These are phyloP conservation scores for Hypothenemus hampei DNA, from an alignment of 1,140 invertebrate genomes.

Conservation along the genomic window DNA sequence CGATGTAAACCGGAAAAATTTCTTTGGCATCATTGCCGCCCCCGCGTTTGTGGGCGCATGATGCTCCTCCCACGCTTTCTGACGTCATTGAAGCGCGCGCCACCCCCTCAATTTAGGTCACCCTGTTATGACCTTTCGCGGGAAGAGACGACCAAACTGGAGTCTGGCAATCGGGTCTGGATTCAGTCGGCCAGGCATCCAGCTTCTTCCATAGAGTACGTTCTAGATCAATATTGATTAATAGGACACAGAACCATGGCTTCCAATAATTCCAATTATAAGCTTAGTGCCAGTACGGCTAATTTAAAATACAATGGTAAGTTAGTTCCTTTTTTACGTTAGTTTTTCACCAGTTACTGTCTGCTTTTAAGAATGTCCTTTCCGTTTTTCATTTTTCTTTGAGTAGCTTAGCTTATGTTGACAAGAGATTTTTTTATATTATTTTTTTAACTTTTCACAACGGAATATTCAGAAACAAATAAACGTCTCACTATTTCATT, in stretches of 20 bases:
- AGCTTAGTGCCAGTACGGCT: constrained; percentile 37
- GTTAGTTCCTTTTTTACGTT: constrained; percentile 26
- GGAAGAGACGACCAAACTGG: constrained; percentile 31
- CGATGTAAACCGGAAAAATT: constrained; percentile 4
- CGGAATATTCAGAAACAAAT: too few relatives aligned
- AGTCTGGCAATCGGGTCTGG: constrained; percentile 31
- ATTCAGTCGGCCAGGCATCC: constrained; percentile 35
- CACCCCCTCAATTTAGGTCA: constrained; percentile 39
- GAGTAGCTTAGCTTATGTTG: too few relatives aligned
- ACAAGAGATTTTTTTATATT: too few relatives aligned
- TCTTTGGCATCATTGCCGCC: constrained; percentile 5
- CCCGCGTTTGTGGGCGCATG: constrained; percentile 5
- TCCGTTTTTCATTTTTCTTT: too few relatives aligned
- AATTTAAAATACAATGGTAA: constrained; percentile 43
- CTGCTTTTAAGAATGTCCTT: too few relatives aligned
- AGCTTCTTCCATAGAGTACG: constrained; percentile 37
- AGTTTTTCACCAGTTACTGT: too few relatives aligned
- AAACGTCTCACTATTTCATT: too few relatives aligned
- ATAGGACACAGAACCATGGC: too few relatives aligned
- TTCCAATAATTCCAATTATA: constrained; percentile 41
- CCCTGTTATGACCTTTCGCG: constrained; percentile 40
- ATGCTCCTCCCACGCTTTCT: constrained; percentile 30
- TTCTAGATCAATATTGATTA: too few relatives aligned
- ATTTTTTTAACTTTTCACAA: too few relatives aligned
- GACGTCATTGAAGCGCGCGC: constrained; percentile 41